Percentiles rank a stretch among this genome's conserved stretches.
Evolutionary conservation across 2,888 invertebrate genomes (phyloP).

Genomic region (Netelia fuscicornis): DNA sequence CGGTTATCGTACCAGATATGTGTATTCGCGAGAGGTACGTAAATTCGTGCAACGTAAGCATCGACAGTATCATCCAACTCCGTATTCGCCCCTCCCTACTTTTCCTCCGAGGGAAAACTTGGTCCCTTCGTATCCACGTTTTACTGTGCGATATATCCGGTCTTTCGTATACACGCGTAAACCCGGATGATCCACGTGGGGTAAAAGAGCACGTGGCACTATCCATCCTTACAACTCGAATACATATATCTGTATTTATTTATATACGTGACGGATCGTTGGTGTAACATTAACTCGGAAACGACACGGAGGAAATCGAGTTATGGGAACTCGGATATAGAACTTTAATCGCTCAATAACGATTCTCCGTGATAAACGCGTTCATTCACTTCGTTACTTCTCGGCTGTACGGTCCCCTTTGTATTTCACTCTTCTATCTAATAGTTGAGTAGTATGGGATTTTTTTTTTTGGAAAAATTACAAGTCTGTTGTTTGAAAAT

Average conservation of each 20-base stretch:
- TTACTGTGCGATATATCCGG: slow-evolving; percentile 35
- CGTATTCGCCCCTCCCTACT: slow-evolving; percentile 35
- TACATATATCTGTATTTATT: not conserved
- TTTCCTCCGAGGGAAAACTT: slow-evolving; percentile 54
- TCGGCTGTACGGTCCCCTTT: slow-evolving; percentile 56
- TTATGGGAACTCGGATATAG: slow-evolving; percentile 29
- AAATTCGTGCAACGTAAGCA: slow-evolving; percentile 59
- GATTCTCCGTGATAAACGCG: not conserved
- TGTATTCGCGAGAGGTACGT: slow-evolving; percentile 42
- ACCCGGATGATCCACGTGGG: slow-evolving; percentile 55
- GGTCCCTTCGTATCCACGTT: slow-evolving; percentile 32
- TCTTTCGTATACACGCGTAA: slow-evolving; percentile 41
- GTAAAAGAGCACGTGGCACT: slow-evolving; percentile 50
- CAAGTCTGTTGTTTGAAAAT: too few relatives aligned
- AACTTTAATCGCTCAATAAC: slow-evolving; percentile 11
- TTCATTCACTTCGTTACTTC: slow-evolving; percentile 18
- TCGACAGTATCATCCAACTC: slow-evolving; percentile 38
- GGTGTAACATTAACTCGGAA: slow-evolving; percentile 31
- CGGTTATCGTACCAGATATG: slow-evolving; percentile 29
- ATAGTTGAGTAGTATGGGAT: not conserved
- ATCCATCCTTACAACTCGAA: not conserved
- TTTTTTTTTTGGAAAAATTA: too few relatives aligned
- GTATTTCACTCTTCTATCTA: slow-evolving; percentile 23
- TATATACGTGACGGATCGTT: not conserved
- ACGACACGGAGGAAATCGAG: slow-evolving; percentile 26